A percentile compares a stretch with the other conserved stretches of the same genome.
These are phyloP conservation scores for Anagrus nilaparvatae DNA, from an alignment of 1,140 invertebrate species.

Conservation along the genomic window DNA sequence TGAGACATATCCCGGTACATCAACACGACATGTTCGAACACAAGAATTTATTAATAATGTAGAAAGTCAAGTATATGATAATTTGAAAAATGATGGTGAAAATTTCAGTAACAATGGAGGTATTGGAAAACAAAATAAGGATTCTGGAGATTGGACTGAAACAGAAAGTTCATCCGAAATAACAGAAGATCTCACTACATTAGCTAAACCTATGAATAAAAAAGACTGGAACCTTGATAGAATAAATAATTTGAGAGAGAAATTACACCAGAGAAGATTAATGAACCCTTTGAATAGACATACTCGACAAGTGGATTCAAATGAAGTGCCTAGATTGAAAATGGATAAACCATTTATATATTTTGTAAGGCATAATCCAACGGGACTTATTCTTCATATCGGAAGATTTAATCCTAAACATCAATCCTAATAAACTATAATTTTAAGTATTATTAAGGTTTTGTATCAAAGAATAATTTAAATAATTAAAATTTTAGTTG, in stretches of 20 bases:
- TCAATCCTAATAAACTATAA: slow-evolving; percentile 11
- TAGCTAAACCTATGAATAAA: neutral
- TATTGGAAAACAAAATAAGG: slow-evolving; percentile 18
- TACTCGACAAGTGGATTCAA: slow-evolving; percentile 50
- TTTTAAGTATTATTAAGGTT: slow-evolving; percentile 15
- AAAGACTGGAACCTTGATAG: neutral
- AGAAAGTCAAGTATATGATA: slow-evolving; percentile 3
- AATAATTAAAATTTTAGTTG: slow-evolving; percentile 11
- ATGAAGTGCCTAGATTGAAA: slow-evolving; percentile 60
- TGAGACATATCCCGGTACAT: slow-evolving; percentile 64
- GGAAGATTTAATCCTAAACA: slow-evolving; percentile 66
- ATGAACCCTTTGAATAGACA: slow-evolving; percentile 23
- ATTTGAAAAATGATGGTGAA: slow-evolving; percentile 2
- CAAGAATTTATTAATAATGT: slow-evolving; percentile 11
- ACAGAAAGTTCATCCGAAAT: neutral
- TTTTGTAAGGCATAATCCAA: slow-evolving; percentile 76
- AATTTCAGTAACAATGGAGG: slow-evolving; percentile 3
- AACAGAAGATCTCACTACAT: neutral
- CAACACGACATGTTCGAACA: slow-evolving; percentile 35
- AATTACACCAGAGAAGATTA: slow-evolving; percentile 18
- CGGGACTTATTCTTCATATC: slow-evolving; percentile 74
- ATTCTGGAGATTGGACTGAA: slow-evolving; percentile 30
- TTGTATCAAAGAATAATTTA: slow-evolving; percentile 17
- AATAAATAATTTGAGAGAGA: slow-evolving; percentile 17
- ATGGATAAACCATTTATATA: slow-evolving; percentile 79